Conservation (phyloP, 1,140 invertebrate species). For the Diachasmimorpha longicaudata region DNA sequence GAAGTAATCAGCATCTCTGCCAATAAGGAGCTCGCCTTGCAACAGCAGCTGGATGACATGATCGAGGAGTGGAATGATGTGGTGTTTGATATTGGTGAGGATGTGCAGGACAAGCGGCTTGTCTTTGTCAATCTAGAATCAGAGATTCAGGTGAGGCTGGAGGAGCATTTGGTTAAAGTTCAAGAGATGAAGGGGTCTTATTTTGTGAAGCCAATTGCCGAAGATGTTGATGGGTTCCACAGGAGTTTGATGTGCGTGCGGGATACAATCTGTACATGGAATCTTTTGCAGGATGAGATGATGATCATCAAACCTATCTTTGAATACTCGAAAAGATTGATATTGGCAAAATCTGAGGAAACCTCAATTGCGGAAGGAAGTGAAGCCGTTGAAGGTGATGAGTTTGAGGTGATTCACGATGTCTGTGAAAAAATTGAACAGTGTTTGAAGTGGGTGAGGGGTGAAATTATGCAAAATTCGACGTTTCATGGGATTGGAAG, state of each 20-base stretch:
- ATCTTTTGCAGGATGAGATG: slow-evolving; percentile 58
- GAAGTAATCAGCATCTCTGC: slow-evolving; percentile 73
- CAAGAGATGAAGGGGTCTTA: slow-evolving; percentile 74
- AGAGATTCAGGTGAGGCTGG: slow-evolving; percentile 69
- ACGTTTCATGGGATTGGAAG: slow-evolving; percentile 64
- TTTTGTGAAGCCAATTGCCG: slow-evolving; percentile 71
- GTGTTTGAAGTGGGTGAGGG: slow-evolving; percentile 43
- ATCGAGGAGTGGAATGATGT: slow-evolving; percentile 69
- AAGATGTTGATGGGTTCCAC: slow-evolving; percentile 67
- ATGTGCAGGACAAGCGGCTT: slow-evolving; percentile 57
- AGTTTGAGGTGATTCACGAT: not conserved
- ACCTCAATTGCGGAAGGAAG: not conserved
- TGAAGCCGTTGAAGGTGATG: not conserved
- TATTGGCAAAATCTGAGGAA: not conserved
- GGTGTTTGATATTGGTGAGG: slow-evolving; percentile 57
- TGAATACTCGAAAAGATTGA: not conserved
- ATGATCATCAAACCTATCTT: slow-evolving; percentile 15
- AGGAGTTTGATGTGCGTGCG: slow-evolving; percentile 63
- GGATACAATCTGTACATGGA: slow-evolving; percentile 68
- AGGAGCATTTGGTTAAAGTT: slow-evolving; percentile 72
- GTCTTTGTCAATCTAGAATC: slow-evolving; percentile 62
- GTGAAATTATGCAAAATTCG: slow-evolving; percentile 58
- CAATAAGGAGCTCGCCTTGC: slow-evolving; percentile 70
- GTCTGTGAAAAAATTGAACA: slow-evolving; percentile 18
- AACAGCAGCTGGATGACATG: slow-evolving; percentile 69